Percentiles rank a stretch among this genome's conserved stretches.
phyloP scores from a whole-genome alignment of 2,113 vertebrate species.

The Oenanthe melanoleuca region DNA sequence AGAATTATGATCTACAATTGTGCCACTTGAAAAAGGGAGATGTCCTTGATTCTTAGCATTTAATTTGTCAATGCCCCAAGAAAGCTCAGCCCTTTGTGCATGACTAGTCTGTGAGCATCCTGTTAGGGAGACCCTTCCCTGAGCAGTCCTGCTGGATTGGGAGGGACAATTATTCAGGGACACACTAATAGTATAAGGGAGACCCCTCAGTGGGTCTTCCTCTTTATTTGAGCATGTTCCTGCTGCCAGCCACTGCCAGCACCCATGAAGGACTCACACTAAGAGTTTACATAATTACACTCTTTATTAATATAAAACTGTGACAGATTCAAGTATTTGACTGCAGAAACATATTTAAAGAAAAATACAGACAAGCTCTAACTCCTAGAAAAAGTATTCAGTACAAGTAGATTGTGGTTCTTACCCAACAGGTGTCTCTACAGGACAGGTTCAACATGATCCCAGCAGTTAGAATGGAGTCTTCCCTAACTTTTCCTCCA shows the following conservation, averaged over 20 bases:
- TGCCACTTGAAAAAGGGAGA: background rate
- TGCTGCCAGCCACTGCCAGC: background rate
- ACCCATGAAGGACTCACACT: accelerated
- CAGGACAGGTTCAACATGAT: background rate
- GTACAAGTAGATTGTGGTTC: background rate
- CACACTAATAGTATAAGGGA: background rate
- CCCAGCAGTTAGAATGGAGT: background rate
- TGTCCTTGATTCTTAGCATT: background rate
- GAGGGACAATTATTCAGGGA: background rate
- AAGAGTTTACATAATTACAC: no score
- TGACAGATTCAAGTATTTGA: background rate
- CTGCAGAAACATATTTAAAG: background rate
- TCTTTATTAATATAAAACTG: background rate
- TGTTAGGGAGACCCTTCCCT: no score
- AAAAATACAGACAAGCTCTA: background rate
- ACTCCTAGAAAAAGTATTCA: background rate
- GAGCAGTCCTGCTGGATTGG: background rate
- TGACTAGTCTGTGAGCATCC: background rate
- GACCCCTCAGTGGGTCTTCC: background rate
- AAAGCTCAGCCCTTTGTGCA: background rate
- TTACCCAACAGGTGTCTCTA: background rate
- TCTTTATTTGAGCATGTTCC: background rate
- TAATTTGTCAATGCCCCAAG: background rate
- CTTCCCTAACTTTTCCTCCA: background rate
- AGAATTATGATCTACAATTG: background rate